Conservation (phyloP, 2,888 invertebrate genomes). For the Xestia sexstrigata region DNA sequence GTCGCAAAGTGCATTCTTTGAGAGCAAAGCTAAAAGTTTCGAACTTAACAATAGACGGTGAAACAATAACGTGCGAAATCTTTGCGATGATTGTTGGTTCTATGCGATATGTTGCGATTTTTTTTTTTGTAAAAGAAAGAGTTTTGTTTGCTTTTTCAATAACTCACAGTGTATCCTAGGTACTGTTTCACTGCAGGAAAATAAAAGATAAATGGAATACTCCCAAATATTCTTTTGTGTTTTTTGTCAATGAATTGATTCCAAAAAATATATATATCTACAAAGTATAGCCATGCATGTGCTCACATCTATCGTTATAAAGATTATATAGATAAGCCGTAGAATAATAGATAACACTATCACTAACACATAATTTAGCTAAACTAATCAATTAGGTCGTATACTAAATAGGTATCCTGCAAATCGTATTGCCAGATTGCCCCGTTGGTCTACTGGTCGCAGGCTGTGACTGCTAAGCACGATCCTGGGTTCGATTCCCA, state of each 20-base stretch:
- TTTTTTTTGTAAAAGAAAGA: neutral
- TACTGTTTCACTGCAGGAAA: neutral
- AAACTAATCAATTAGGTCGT: neutral
- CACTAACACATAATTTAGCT: neutral
- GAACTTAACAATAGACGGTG: conserved; percentile 68
- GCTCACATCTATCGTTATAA: too few relatives aligned
- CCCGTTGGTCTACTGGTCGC: too few relatives aligned
- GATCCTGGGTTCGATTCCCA: too few relatives aligned
- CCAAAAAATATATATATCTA: too few relatives aligned
- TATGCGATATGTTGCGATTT: conserved; percentile 53
- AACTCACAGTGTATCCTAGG: neutral
- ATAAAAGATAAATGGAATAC: neutral
- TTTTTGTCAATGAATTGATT: neutral
- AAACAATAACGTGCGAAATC: conserved; percentile 78
- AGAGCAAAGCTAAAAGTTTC: conserved; percentile 64
- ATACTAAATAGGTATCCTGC: neutral
- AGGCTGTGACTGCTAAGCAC: too few relatives aligned
- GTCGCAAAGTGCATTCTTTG: conserved; percentile 60
- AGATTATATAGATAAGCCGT: too few relatives aligned
- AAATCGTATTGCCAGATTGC: too few relatives aligned
- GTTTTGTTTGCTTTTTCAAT: neutral
- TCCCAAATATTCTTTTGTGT: neutral
- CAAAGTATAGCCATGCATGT: too few relatives aligned
- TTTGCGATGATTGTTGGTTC: conserved; percentile 70
- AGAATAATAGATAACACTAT: too few relatives aligned